Evolutionary conservation across 2,797 vertebrate genomes (phyloP).

Genomic region (Hoplostethus atlanticus): DNA sequence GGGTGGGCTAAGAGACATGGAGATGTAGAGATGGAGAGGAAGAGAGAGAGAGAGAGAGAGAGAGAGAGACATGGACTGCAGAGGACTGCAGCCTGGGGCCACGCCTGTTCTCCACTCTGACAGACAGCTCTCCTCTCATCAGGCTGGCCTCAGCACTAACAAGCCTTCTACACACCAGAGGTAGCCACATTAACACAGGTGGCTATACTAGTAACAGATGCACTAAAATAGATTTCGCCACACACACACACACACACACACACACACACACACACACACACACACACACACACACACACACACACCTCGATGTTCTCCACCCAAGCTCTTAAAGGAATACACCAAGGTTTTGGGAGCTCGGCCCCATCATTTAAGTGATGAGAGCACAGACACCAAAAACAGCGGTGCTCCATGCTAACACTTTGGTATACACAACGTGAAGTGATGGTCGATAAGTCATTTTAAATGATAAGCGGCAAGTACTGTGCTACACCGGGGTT

Average conservation of each 20-base stretch:
- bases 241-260: neutral
- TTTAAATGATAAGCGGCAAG: too few species aligned
- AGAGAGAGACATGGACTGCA: conserved; percentile 54
- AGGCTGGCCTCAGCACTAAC: conserved; percentile 8
- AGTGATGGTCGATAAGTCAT: too few species aligned
- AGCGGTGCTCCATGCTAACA: too few species aligned
- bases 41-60: conserved; percentile 6
- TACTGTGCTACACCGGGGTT: too few species aligned
- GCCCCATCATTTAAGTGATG: too few species aligned
- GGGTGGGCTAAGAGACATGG: conserved; percentile 2
- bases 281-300: neutral
- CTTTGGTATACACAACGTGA: too few species aligned
- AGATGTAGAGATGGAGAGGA: conserved; percentile 8
- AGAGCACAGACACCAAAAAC: too few species aligned
- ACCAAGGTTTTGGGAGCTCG: too few species aligned
- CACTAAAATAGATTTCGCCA: neutral
- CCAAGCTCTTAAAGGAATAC: too few species aligned
- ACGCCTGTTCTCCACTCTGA: conserved; percentile 64
- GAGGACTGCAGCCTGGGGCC: conserved; percentile 72
- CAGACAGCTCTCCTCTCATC: conserved; percentile 23
- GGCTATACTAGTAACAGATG: conserved; percentile 12
- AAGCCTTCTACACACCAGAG: conserved; percentile 9
- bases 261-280: neutral
- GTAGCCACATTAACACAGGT: conserved; percentile 15
- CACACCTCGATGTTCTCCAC: neutral